Evolutionary conservation across 2,113 vertebrate species (phyloP).

Genomic region (Etheostoma spectabile): DNA sequence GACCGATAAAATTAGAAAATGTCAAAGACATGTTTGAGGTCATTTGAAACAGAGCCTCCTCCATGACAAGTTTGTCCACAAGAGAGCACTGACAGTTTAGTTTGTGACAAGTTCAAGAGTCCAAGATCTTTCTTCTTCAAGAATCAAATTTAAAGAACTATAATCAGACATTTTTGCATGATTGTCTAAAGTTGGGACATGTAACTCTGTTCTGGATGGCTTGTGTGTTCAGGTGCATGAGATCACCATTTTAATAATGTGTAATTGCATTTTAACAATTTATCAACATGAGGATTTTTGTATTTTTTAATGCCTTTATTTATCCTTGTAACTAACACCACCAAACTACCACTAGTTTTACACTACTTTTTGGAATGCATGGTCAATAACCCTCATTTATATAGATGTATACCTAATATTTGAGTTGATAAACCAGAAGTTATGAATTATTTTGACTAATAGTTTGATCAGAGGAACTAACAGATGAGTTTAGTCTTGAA

Average conservation of each 20-base stretch:
- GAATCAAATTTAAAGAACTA: neutral
- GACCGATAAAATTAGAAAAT: neutral
- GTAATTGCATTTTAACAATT: neutral
- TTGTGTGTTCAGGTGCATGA: neutral
- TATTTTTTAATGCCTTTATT: neutral
- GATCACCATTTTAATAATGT: neutral
- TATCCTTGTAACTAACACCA: too few species aligned
- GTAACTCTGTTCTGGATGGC: neutral
- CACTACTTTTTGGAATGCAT: too few species aligned
- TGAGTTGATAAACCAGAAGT: too few species aligned
- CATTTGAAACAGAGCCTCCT: neutral
- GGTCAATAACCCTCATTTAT: too few species aligned
- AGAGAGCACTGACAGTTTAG: neutral
- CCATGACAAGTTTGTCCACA: neutral
- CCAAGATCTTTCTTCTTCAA: too few species aligned
- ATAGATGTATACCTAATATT: too few species aligned
- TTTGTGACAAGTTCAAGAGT: neutral
- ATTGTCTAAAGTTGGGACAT: neutral
- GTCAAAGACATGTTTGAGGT: neutral
- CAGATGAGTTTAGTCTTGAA: too few species aligned
- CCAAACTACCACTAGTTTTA: too few species aligned
- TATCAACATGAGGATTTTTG: too few species aligned
- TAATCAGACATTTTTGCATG: neutral
- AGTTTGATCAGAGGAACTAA: too few species aligned
- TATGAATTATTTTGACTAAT: too few species aligned